Percentiles rank a stretch among this genome's conserved stretches.
Conservation (phyloP, 2,888 invertebrate species). For the Hymenopus coronatus region DNA sequence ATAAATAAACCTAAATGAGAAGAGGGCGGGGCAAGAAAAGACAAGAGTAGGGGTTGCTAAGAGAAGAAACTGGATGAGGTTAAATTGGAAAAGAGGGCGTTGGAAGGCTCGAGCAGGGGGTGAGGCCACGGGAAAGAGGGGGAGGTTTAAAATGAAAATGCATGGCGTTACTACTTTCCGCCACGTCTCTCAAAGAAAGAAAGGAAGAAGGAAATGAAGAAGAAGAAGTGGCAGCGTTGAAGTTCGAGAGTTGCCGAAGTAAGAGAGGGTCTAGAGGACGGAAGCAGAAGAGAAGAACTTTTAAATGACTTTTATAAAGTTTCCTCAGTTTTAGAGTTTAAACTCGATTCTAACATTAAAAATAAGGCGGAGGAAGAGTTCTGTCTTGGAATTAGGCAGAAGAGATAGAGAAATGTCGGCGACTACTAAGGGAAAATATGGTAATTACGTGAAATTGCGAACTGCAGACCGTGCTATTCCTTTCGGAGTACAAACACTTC, state of each 20-base stretch:
- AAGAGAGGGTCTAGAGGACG: constrained; percentile 9
- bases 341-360: constrained; percentile 13
- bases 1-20: constrained; percentile 20
- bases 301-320: constrained; percentile 29
- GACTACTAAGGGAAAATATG: background rate
- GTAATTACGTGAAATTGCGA: background rate
- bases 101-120: background rate
- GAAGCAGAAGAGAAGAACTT: constrained; percentile 15
- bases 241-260: constrained; percentile 27
- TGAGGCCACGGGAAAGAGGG: background rate
- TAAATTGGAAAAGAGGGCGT: constrained; percentile 15
- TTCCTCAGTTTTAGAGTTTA: constrained; percentile 14
- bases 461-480: background rate
- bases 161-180: background rate
- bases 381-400: background rate
- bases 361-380: constrained; percentile 15
- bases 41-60: background rate
- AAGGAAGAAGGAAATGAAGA: constrained; percentile 25
- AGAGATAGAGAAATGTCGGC: background rate
- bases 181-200: constrained; percentile 2
- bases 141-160: constrained; percentile 7
- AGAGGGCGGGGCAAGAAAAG: constrained; percentile 14
- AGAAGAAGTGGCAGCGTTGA: constrained; percentile 23
- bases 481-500: no score
- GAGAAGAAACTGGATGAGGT: background rate